A percentile compares a stretch with the other conserved stretches of the same genome.
These are phyloP conservation scores for Hemithea aestivaria DNA, from an alignment of 2,888 invertebrate genomes.

Conservation along the genomic window DNA sequence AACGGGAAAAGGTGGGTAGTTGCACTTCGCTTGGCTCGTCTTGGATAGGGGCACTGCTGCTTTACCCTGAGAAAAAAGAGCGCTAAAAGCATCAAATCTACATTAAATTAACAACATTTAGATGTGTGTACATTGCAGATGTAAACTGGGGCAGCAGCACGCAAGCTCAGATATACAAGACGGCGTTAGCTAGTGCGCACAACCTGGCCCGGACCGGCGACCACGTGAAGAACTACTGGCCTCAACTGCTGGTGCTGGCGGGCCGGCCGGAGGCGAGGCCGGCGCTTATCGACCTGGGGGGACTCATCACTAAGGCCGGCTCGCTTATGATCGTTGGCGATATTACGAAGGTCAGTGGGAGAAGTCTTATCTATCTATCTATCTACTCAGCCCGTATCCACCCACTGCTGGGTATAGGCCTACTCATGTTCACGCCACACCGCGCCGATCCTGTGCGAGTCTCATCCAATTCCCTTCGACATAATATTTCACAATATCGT, in stretches of 20 bases:
- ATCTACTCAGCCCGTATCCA: no score
- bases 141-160: slow-evolving; percentile 99
- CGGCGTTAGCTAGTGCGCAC: slow-evolving; percentile 91
- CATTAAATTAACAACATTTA: background rate
- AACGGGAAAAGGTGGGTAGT: no score
- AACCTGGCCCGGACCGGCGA: slow-evolving; percentile 90
- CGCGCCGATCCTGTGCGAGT: no score
- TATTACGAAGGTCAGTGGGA: slow-evolving; percentile 82
- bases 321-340: slow-evolving; percentile 95
- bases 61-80: no score
- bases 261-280: slow-evolving; percentile 92
- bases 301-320: slow-evolving; percentile 93
- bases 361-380: no score
- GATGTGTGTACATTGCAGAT: slow-evolving; percentile 69
- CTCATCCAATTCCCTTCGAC: no score
- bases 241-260: slow-evolving; percentile 91
- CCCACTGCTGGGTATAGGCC: no score
- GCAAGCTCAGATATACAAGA: slow-evolving; percentile 97
- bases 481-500: no score
- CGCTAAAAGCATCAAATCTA: no score
- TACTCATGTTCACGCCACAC: no score
- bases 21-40: no score
- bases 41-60: no score
- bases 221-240: slow-evolving; percentile 98
- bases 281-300: slow-evolving; percentile 93